phyloP scores from a whole-genome alignment of 1,140 invertebrate genomes.

The Ceratina japonica region DNA sequence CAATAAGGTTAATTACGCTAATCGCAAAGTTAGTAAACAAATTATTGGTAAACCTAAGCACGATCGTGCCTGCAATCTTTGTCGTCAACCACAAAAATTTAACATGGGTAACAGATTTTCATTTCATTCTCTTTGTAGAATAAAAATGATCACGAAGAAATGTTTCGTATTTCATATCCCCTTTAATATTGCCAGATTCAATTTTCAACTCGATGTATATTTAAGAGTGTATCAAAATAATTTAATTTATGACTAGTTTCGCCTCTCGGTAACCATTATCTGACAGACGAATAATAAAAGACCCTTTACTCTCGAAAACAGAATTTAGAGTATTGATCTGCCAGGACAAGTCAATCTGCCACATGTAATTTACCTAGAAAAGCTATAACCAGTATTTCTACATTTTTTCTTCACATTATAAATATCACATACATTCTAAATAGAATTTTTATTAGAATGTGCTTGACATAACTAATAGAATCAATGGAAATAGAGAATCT shows the following conservation, averaged over 20 bases:
- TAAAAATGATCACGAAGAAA: constrained; percentile 16
- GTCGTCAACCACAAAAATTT: constrained; percentile 1
- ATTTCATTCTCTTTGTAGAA: constrained; percentile 17
- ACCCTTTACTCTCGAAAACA: not conserved
- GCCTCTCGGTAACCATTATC: constrained; percentile 51
- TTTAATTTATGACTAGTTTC: constrained; percentile 42
- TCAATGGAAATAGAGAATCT: constrained; percentile 54
- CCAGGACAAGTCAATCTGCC: constrained; percentile 43
- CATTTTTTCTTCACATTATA: constrained; percentile 38
- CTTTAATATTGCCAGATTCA: constrained; percentile 56
- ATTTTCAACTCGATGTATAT: constrained; percentile 22
- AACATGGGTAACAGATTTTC: not conserved
- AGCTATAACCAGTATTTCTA: constrained; percentile 47
- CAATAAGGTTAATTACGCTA: constrained; percentile 37
- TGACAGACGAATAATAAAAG: constrained; percentile 41
- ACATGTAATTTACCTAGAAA: constrained; percentile 42
- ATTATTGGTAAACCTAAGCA: constrained; percentile 42
- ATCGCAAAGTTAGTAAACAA: constrained; percentile 51
- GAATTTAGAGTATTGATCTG: constrained; percentile 12
- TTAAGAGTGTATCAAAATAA: constrained; percentile 42
- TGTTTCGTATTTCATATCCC: constrained; percentile 39
- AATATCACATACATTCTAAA: constrained; percentile 43
- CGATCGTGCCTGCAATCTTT: constrained; percentile 32
- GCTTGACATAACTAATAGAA: constrained; percentile 32
- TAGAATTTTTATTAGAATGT: constrained; percentile 19